phyloP scores from a whole-genome alignment of 2,797 vertebrate species.

The Coregonus sp. region DNA sequence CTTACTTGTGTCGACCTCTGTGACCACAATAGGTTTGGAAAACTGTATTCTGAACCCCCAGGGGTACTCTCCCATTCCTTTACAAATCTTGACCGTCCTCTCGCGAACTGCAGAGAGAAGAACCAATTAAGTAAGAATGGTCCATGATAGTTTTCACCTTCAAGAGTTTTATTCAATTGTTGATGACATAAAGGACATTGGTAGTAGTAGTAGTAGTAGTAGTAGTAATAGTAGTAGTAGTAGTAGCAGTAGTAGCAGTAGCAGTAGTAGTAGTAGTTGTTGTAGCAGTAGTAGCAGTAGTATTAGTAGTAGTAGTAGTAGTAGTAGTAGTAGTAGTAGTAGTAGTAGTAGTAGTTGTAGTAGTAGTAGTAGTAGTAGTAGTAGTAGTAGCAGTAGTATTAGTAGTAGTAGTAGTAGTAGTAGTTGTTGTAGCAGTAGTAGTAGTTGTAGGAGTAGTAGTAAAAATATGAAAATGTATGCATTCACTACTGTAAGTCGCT shows the following conservation, averaged over 20 bases:
- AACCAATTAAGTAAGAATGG: background rate
- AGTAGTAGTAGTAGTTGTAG: background rate
- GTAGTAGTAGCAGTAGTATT: background rate
- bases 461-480: no score
- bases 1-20: conserved; percentile 94
- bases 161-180: background rate
- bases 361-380: background rate
- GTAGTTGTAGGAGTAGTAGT: no score
- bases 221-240: no score
- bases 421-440: no score
- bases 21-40: conserved; percentile 90
- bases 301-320: background rate
- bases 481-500: no score
- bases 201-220: background rate
- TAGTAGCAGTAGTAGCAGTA: background rate
- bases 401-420: background rate
- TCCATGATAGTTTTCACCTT: background rate
- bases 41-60: conserved; percentile 95
- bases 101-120: conserved; percentile 80
- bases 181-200: background rate
- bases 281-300: background rate
- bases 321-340: background rate
- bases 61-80: conserved; percentile 86
- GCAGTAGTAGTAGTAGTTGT: background rate
- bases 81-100: conserved; percentile 83